These are phyloP conservation scores for Pipistrellus pipistrellus DNA, from an alignment of 2,797 vertebrate genomes.

Conservation along the genomic window DNA sequence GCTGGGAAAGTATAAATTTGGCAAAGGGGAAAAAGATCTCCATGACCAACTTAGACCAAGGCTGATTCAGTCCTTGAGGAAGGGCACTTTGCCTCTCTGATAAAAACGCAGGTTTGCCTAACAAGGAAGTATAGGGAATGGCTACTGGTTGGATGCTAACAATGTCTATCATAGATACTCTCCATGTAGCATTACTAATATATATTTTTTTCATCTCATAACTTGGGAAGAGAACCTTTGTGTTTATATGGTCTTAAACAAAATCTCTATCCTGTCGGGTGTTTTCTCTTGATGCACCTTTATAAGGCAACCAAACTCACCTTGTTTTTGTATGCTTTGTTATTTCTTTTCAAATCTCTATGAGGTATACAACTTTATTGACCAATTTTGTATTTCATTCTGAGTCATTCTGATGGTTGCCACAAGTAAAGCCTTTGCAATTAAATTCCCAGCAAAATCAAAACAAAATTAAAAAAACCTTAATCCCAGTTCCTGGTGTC, in stretches of 20 bases:
- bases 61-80: neutral
- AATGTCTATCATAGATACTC: neutral
- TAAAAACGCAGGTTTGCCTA: neutral
- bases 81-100: neutral
- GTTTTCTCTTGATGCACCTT: constrained; percentile 59
- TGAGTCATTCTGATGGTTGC: constrained; percentile 68
- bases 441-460: constrained; percentile 54
- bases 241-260: constrained; percentile 52
- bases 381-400: constrained; percentile 59
- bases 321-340: constrained; percentile 66
- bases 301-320: constrained; percentile 50
- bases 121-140: neutral
- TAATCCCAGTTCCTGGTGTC: constrained; percentile 25
- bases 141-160: neutral
- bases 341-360: constrained; percentile 68
- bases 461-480: neutral
- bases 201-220: constrained; percentile 30
- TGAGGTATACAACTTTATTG: constrained; percentile 64
- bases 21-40: neutral
- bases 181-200: neutral
- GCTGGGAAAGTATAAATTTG: neutral
- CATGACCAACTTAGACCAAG: neutral
- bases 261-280: constrained; percentile 15
- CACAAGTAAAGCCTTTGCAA: constrained; percentile 56
- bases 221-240: constrained; percentile 28